Conservation (phyloP, 2,888 invertebrate genomes). For the Reticulitermes lucifugus region DNA sequence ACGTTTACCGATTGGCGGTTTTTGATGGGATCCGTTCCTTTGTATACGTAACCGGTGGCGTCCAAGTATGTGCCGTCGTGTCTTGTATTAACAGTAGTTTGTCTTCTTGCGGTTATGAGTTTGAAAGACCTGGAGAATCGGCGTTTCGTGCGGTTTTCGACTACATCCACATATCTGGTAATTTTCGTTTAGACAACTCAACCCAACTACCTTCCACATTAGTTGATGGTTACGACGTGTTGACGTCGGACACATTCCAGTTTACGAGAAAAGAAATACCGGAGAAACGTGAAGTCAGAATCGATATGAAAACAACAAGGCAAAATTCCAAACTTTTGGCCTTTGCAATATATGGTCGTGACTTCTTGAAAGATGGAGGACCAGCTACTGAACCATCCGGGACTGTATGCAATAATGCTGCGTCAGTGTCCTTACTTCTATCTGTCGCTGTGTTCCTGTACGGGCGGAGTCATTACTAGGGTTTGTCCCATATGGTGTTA, state of each 20-base stretch:
- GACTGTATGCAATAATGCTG: too few relatives aligned
- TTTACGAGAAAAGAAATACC: neutral
- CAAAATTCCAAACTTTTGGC: neutral
- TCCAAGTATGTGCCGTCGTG: conserved; percentile 3
- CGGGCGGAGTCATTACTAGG: too few relatives aligned
- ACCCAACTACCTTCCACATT: neutral
- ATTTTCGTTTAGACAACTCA: neutral
- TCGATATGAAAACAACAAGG: neutral
- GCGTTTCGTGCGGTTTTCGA: neutral
- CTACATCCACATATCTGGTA: neutral
- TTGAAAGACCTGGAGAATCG: neutral
- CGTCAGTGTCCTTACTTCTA: too few relatives aligned
- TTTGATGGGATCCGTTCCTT: conserved; percentile 15
- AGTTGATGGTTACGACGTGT: neutral
- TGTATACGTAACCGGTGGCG: neutral
- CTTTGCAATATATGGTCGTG: conserved; percentile 2
- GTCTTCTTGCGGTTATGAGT: neutral
- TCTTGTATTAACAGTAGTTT: neutral
- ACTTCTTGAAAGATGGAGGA: conserved; percentile 6
- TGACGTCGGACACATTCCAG: neutral
- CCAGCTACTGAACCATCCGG: neutral
- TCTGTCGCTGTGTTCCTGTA: too few relatives aligned
- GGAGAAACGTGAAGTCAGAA: neutral
- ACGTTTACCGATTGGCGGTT: conserved; percentile 8
- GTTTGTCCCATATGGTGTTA: too few relatives aligned